Evolutionary conservation across 1,140 invertebrate species (phyloP).

Genomic region (Drosophila kanapiae): DNA sequence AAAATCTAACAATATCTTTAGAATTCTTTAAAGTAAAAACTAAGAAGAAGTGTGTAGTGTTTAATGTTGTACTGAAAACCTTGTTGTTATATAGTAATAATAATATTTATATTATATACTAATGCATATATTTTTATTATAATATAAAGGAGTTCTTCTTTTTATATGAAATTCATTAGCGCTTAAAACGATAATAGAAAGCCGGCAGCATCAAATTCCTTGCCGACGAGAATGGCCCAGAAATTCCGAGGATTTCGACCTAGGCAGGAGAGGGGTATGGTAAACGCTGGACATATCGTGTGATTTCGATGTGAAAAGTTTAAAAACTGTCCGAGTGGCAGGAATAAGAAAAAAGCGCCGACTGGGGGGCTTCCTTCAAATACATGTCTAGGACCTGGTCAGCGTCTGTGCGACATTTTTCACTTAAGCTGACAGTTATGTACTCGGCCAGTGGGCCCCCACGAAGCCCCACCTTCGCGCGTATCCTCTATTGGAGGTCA

Average conservation of each 20-base stretch:
- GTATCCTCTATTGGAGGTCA: conserved; percentile 28
- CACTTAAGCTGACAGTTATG: conserved; percentile 80
- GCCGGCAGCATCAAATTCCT: neutral
- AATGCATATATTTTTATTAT: too few relatives aligned
- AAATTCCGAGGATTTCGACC: conserved; percentile 11
- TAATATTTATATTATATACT: too few relatives aligned
- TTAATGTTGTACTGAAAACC: too few relatives aligned
- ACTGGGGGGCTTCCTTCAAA: conserved; percentile 24
- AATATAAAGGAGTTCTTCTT: too few relatives aligned
- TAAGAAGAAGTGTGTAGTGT: too few relatives aligned
- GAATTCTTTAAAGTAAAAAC: too few relatives aligned
- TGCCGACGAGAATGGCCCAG: neutral
- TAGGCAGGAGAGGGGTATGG: conserved; percentile 8
- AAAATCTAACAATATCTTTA: too few relatives aligned
- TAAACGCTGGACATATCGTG: conserved; percentile 58
- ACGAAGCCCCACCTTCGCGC: neutral
- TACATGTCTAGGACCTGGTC: conserved; percentile 37
- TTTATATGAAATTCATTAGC: conserved; percentile 6
- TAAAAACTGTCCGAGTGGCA: conserved; percentile 36
- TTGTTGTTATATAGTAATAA: too few relatives aligned
- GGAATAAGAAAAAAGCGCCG: conserved; percentile 15
- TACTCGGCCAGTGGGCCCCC: conserved; percentile 32
- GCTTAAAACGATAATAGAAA: neutral
- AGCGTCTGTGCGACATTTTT: conserved; percentile 76
- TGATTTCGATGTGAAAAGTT: conserved; percentile 70